phyloP scores from a whole-genome alignment of 2,113 vertebrate species.

The Heterotis niloticus region DNA sequence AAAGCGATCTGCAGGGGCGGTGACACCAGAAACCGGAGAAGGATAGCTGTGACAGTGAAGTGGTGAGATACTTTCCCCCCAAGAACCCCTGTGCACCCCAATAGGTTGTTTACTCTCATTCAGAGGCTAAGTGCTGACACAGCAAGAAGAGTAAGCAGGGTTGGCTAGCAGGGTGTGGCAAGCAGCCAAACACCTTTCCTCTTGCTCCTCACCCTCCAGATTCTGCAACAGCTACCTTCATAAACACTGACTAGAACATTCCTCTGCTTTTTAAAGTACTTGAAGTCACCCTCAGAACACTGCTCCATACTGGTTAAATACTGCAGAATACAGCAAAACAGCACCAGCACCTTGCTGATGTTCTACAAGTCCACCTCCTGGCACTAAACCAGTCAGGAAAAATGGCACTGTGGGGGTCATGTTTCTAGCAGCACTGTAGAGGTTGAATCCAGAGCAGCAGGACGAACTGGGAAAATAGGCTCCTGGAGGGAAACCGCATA shows the following conservation, averaged over 20 bases:
- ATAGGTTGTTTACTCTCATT: conserved; percentile 23
- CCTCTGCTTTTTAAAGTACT: background rate
- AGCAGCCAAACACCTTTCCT: background rate
- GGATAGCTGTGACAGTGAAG: conserved; percentile 17
- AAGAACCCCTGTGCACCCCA: background rate
- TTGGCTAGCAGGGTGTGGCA: background rate
- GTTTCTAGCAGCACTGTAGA: too few species aligned
- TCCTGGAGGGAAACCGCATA: too few species aligned
- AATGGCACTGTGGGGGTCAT: too few species aligned
- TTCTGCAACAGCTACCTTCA: background rate
- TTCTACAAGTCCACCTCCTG: background rate
- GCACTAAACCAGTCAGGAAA: background rate
- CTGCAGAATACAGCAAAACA: background rate
- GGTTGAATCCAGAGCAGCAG: too few species aligned
- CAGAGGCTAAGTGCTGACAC: conserved; percentile 26
- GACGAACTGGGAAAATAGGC: too few species aligned
- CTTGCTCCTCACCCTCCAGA: background rate
- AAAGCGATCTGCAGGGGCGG: background rate
- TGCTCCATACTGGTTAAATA: background rate
- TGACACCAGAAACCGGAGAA: background rate
- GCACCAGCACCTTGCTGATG: background rate
- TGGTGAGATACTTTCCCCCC: conserved; percentile 1
- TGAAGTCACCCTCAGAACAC: background rate
- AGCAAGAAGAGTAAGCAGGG: background rate
- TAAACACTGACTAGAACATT: background rate